A percentile compares a stretch with the other conserved stretches of the same genome.
These are phyloP conservation scores for Volucella zonaria DNA, from an alignment of 2,888 invertebrate genomes.

Conservation along the genomic window DNA sequence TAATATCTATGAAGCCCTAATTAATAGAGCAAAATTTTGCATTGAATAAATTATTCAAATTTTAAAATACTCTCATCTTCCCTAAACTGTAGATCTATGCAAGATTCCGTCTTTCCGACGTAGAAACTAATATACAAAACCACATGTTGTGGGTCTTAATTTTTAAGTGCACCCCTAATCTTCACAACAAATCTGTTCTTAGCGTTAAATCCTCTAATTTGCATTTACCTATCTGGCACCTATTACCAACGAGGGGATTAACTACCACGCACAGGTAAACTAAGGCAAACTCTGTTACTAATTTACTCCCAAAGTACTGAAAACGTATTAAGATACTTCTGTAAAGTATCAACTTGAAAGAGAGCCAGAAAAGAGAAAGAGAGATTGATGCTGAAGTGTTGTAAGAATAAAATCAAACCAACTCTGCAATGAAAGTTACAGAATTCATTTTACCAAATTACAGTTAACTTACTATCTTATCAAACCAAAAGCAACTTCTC, in stretches of 20 bases:
- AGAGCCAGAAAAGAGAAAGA: not conserved
- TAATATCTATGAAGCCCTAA: no score
- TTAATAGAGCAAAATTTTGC: no score
- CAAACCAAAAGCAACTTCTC: slow-evolving; percentile 14
- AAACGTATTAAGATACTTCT: slow-evolving; percentile 28
- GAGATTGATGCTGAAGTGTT: not conserved
- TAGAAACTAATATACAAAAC: no score
- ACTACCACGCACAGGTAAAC: not conserved
- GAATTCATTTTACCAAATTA: slow-evolving; percentile 48
- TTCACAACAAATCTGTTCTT: no score
- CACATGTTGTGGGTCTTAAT: no score
- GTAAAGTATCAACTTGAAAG: slow-evolving; percentile 36
- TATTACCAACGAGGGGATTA: slow-evolving; percentile 2
- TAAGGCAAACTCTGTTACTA: not conserved
- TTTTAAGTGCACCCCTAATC: no score
- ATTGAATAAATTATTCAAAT: no score
- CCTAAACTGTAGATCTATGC: no score
- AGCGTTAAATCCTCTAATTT: no score
- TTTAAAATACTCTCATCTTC: no score
- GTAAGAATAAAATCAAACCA: not conserved
- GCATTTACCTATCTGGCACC: no score
- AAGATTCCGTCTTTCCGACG: no score
- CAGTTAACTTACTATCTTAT: slow-evolving; percentile 33
- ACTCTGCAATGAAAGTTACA: slow-evolving; percentile 8
- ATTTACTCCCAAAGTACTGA: slow-evolving; percentile 21